These are phyloP conservation scores for Drosophila longiperda DNA, from an alignment of 2,888 invertebrate species.

Conservation along the genomic window DNA sequence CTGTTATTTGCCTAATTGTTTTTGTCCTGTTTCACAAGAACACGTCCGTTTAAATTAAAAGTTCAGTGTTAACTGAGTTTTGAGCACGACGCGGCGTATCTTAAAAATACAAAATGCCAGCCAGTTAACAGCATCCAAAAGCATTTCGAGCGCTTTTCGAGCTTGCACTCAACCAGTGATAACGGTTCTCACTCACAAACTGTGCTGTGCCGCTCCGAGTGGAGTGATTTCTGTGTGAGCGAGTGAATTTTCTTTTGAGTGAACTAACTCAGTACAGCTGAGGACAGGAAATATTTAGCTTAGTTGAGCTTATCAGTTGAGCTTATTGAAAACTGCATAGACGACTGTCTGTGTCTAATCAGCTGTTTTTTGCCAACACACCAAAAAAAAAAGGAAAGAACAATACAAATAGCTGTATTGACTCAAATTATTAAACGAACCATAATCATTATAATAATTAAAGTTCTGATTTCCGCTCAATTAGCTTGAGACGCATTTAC, in stretches of 20 bases:
- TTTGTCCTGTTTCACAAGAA: slow-evolving; percentile 39
- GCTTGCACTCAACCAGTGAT: slow-evolving; percentile 50
- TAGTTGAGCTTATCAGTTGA: slow-evolving; percentile 12
- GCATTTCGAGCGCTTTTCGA: slow-evolving; percentile 21
- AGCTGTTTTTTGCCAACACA: slow-evolving; percentile 21
- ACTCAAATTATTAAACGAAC: neutral
- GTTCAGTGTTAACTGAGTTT: slow-evolving; percentile 83
- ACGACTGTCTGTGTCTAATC: slow-evolving; percentile 9
- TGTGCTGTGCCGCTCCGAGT: slow-evolving; percentile 9
- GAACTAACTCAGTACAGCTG: neutral
- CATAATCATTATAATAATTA: slow-evolving; percentile 3
- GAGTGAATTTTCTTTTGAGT: neutral
- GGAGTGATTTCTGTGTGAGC: neutral
- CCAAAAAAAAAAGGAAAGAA: slow-evolving; percentile 4
- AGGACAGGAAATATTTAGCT: neutral
- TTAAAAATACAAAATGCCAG: slow-evolving; percentile 51
- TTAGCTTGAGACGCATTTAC: slow-evolving; percentile 40
- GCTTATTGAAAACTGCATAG: neutral
- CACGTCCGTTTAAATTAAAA: slow-evolving; percentile 83
- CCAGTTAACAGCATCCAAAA: slow-evolving; percentile 35
- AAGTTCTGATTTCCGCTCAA: neutral
- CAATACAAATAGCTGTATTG: neutral
- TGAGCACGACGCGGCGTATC: slow-evolving; percentile 42
- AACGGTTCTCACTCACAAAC: slow-evolving; percentile 45
- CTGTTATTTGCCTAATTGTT: slow-evolving; percentile 7